These are phyloP conservation scores for Furcifer pardalis DNA, from an alignment of 2,797 vertebrate species.

Conservation along the genomic window DNA sequence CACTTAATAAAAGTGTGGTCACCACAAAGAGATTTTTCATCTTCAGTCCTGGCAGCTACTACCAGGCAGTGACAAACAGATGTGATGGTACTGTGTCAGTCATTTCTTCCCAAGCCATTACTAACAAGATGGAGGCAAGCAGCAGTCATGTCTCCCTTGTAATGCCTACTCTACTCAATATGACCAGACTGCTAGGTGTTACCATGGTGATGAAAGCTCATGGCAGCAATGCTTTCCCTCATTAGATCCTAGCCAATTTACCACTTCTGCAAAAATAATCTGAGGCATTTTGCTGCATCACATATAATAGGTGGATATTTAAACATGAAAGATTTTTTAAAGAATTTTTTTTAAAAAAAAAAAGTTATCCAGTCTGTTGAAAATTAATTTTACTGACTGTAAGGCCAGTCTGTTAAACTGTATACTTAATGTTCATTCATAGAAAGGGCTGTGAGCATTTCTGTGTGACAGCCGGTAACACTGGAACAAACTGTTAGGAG, in stretches of 20 bases:
- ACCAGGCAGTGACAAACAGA: background rate
- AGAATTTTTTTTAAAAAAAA: background rate
- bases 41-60: background rate
- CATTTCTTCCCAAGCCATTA: background rate
- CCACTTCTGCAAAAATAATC: slow-evolving; percentile 1
- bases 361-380: background rate
- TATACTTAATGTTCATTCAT: background rate
- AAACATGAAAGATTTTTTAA: background rate
- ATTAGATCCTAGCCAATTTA: background rate
- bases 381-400: background rate
- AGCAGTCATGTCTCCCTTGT: background rate
- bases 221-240: background rate
- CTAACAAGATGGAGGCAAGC: background rate
- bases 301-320: background rate
- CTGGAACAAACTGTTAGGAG: background rate
- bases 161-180: background rate
- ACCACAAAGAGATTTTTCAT: background rate
- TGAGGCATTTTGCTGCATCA: background rate
- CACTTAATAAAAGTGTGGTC: background rate
- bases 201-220: background rate
- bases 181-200: background rate
- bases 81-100: background rate
- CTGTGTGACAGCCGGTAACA: background rate
- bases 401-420: background rate
- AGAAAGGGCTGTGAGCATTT: background rate